Conservation (phyloP, 2,113 vertebrate genomes). For the Pholis gunnellus region DNA sequence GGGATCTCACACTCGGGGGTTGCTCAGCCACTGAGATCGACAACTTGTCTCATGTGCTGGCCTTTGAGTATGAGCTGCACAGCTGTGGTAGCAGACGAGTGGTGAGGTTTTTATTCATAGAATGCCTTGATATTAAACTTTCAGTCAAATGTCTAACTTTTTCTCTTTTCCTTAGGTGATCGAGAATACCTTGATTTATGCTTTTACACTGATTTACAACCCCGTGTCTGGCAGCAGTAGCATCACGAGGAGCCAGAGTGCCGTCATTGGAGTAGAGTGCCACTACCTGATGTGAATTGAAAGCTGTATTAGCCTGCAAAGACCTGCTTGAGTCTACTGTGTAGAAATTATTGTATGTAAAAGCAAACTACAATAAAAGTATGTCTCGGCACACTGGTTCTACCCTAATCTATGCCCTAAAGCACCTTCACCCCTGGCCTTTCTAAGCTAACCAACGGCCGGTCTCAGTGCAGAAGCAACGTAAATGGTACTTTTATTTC, state of each 20-base stretch:
- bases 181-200: constrained; percentile 45
- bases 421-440: too few relatives aligned
- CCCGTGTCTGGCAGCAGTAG: constrained; percentile 1
- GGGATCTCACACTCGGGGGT: constrained; percentile 61
- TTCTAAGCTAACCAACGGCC: too few relatives aligned
- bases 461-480: too few relatives aligned
- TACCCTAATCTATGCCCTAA: neutral
- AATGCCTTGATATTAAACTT: too few relatives aligned
- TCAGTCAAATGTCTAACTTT: fast-evolving
- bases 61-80: constrained; percentile 65
- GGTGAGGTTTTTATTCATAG: constrained; percentile 32
- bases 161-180: constrained; percentile 36
- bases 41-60: constrained; percentile 32
- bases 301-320: neutral
- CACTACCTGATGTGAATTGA: constrained; percentile 49
- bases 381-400: neutral
- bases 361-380: neutral
- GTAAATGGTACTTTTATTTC: too few relatives aligned
- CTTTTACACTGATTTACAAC: constrained; percentile 60
- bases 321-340: neutral
- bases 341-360: neutral
- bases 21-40: constrained; percentile 55
- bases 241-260: constrained; percentile 49
- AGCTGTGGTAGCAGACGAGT: constrained; percentile 50
- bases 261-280: constrained; percentile 56